A percentile compares a stretch with the other conserved stretches of the same genome.
Conservation (phyloP, 2,797 vertebrate genomes). For the Tangara arthus region DNA sequence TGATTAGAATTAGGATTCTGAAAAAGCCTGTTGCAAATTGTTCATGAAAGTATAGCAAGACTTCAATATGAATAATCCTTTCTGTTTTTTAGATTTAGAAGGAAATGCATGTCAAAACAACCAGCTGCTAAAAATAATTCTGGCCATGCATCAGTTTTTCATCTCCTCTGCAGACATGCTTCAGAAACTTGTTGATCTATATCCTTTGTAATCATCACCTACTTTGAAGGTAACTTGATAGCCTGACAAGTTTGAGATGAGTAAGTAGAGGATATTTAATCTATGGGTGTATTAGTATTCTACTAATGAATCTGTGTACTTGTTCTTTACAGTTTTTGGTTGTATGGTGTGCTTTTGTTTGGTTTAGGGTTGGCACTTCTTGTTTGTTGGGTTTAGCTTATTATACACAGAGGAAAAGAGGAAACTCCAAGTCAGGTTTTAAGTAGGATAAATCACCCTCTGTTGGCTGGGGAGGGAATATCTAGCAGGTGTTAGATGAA, state of each 20-base stretch:
- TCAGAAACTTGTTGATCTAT: slow-evolving; percentile 86
- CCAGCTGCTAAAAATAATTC: slow-evolving; percentile 88
- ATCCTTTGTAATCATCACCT: slow-evolving; percentile 82
- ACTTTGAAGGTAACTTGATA: background rate
- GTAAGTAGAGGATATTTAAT: slow-evolving; percentile 2
- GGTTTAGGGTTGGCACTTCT: background rate
- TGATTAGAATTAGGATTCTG: background rate
- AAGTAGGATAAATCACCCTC: background rate
- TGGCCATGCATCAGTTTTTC: slow-evolving; percentile 92
- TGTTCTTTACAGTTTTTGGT: background rate
- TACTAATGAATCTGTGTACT: background rate
- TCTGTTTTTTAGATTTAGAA: slow-evolving; percentile 82
- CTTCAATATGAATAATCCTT: background rate
- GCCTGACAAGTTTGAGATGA: background rate
- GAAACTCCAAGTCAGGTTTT: background rate
- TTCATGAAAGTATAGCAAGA: background rate
- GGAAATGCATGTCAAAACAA: slow-evolving; percentile 85
- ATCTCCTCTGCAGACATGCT: slow-evolving; percentile 91
- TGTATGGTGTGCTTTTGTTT: background rate
- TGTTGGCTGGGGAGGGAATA: background rate
- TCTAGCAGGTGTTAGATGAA: background rate
- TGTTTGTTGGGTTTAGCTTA: background rate
- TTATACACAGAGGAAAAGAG: background rate
- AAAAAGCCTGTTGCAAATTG: background rate
- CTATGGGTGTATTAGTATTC: background rate